Evolutionary conservation across 92 coral and sea anemone species (phyloP), one percentile per base, ranked within the genome.

Genomic region (Epizoanthus illoricatus): DNA sequence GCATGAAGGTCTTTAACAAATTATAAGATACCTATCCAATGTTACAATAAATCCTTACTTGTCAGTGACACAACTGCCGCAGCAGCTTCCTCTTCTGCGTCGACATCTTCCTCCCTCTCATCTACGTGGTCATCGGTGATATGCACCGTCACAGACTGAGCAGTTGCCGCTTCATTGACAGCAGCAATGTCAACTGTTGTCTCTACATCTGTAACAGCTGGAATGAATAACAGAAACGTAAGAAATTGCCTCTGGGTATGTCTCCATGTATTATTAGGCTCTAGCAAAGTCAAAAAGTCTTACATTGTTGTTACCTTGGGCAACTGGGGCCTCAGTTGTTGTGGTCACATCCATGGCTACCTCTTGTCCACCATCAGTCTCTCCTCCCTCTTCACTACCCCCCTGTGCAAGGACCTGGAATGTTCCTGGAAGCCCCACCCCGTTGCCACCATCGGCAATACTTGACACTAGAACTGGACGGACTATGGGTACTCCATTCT

Each of bases 401-500:
- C 98, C 98, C 73, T 97, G 89, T 12, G 98, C 91, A 43, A 97
- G 78, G 73, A 90, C 99, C 81, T 97, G 98, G 28, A 94, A 88
- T 18, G 90, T 91, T 69, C 93, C 92, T 20, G 91, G 88, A 7
- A 84, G 79, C 1, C 92, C 89, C 23, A 72, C 86, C 47, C 88
- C 86, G 57, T 76, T 85, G 7, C 92, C 91, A 52, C 87, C 91
- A 19, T 87, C 90, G 8, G 92, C 92, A 76, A 93, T 90, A 69
- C 92, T 93, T 24, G 97, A 93, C 55, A 93, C 97, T 65, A 93
- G 85, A 52, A 93, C 97, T 19, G 99, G 99, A 52, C 97, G 88
- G 8, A 97, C 99, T 12, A 97, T 97, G 5, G 99, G 99, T 15
- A 97, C 92, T 16, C 99, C 99, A 80, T 94, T 91, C 83, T 97